phyloP scores from a whole-genome alignment of 2,888 invertebrate genomes.

The Hanleya hanleyi region DNA sequence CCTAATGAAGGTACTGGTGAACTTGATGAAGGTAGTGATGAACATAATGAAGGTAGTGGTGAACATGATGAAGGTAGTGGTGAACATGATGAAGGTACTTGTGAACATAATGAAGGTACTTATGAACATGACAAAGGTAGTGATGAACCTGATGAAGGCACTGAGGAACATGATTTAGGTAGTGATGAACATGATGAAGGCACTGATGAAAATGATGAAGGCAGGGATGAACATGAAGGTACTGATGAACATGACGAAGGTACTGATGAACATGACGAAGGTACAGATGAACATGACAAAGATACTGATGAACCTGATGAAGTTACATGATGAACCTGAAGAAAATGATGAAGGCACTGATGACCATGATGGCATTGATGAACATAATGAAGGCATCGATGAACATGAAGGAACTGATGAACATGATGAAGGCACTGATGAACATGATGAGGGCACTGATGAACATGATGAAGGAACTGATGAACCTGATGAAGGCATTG shows the following conservation, averaged over 20 bases:
- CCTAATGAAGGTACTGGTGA: no score
- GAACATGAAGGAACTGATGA: no score
- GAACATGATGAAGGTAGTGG: no score
- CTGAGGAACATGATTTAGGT: background rate
- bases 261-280: background rate
- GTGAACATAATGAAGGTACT: background rate
- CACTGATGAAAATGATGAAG: background rate
- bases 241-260: background rate
- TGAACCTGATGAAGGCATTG: background rate
- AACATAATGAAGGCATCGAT: no score
- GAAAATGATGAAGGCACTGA: background rate
- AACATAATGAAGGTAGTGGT: no score
- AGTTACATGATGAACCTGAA: background rate
- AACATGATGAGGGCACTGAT: background rate
- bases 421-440: background rate
- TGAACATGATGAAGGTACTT: background rate
- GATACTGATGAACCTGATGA: background rate
- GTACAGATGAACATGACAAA: background rate
- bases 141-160: background rate
- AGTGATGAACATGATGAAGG: background rate
- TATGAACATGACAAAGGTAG: background rate
- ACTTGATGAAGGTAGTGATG: no score
- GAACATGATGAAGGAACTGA: background rate
- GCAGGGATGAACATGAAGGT: background rate
- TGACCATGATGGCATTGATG: background rate